Base-by-base conservation (phyloP, 1,140 invertebrate species). In the Papilio dardanus region DNA sequence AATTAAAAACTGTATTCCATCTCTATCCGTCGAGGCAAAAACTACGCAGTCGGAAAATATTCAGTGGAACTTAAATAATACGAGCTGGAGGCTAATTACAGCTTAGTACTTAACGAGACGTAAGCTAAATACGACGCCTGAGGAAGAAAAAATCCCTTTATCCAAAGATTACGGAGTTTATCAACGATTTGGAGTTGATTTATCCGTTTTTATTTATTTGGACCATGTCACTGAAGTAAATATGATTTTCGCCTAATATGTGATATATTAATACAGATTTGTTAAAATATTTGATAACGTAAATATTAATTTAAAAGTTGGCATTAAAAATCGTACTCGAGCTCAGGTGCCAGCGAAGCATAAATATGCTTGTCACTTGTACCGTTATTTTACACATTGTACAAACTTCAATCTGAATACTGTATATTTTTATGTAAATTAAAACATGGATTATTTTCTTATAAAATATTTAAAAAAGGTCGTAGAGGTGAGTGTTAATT, bases 21-120 rank as follows among this genome's bases (percentile, higher is more conserved):
- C 12, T 28, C 54, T 62, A 62, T 62, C 24, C 54, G 54, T 14
- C 24, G 24, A 62, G 24, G 21, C 21, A 62, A 62, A 58, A 62
- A 62, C 24, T 62, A 62, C 54, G 12, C 54, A 62, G 54, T 28
- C 54, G 54, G 54, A 62, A 54, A 62, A 62, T 62, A 62, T 62
- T 21, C 54, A 62, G 54, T 4, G 54, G 12, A 62, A 62, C 54
- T 62, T 10, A 28, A 62, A 62, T 62, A 62, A 62, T 62, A 62
- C 54, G 5, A 28, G 21, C 21, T 6, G 10, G 24, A 62, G 54
- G 54, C 54, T 62, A 62, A 62, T 62, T 30, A 62, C 54, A 62
- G 54, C 54, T 62, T 62, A 62, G 54, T 62, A 62, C 54, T 30
- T 62, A 62, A 62, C 54, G 24, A 62, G 54, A 62, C 54, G 54